These are phyloP conservation scores for Syndactyla subalaris DNA, from an alignment of 2,797 vertebrate species.

Conservation along the genomic window DNA sequence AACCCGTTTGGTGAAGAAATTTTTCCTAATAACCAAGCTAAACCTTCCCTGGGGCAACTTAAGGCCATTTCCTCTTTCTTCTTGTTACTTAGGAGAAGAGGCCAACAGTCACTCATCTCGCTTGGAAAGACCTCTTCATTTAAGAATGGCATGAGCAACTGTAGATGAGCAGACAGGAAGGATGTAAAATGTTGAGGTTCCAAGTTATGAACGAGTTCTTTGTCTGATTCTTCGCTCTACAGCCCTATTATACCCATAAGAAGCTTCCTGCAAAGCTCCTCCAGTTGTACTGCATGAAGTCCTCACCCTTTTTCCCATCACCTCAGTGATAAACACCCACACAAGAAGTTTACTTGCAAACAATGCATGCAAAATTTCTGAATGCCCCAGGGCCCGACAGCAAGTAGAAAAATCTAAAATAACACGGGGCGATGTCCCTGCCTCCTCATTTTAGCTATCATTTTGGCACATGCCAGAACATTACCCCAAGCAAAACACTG, in stretches of 20 bases:
- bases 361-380: constrained; percentile 40
- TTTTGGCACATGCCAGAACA: constrained; percentile 52
- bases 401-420: not conserved
- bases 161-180: not conserved
- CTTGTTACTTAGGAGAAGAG: not conserved
- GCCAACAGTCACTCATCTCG: not conserved
- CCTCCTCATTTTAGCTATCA: constrained; percentile 36
- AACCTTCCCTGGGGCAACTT: not conserved
- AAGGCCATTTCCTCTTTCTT: not conserved
- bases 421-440: not conserved
- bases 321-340: constrained; percentile 14
- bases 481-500: constrained; percentile 22
- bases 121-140: not conserved
- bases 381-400: constrained; percentile 14
- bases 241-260: not conserved
- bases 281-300: not conserved
- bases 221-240: not conserved
- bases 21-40: not conserved
- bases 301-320: not conserved
- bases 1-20: not conserved
- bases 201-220: not conserved
- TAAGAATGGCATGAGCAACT: not conserved
- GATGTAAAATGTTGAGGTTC: not conserved
- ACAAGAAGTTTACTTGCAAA: constrained; percentile 1
- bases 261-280: not conserved